Evolutionary conservation across 1,140 invertebrate species (phyloP), one percentile per base, ranked within the genome.

Genomic region (Aphaenogaster ashmeadi): DNA sequence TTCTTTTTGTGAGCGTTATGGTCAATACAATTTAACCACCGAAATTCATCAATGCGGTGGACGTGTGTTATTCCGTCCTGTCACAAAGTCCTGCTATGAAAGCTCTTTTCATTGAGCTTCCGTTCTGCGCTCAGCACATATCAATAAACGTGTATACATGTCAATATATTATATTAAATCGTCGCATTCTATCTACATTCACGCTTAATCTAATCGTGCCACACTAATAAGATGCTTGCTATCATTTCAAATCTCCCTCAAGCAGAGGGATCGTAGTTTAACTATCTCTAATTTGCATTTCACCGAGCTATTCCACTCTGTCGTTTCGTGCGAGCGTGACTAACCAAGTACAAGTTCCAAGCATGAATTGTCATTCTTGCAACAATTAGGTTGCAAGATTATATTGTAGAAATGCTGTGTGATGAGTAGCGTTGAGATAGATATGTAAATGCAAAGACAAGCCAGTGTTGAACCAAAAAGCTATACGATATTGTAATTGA

Each of bases 271-370:
- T 89, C 13, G 66, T 21, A 66, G 44, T 88, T 84, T 83, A 85
- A 62, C 87, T 50, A 56, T 36, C 64, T 50, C 79, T 77, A 58
- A 88, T 88, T 87, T 83, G 62, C 86, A 38, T 79, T 56, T 58
- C 58, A 33, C 47, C 33, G 18, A 67, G n/a, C 67, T 67, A 54
- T 60, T 50, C n/a, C 54, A 27, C 27, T n/a, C 15, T 66, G 60
- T 56, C 74, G 44, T 85, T 77, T 75, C 58, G 27, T 27, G 21
- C 21, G 15, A 84, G 54, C 54, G 27, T 75, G 80, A 84, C 54
- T 75, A 84, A 60, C 56, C 18, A n/a, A 47, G 33, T 56, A 38
- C 13, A 75, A 74, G 58, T 84, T 74, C 13, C 54, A 11, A 84
- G 41, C 27, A 27, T 60, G 33, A 75, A 75, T 84, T 74, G 27